These are phyloP conservation scores for Enteromius trimaculatus DNA, from an alignment of 2,797 vertebrate genomes.

Conservation along the genomic window DNA sequence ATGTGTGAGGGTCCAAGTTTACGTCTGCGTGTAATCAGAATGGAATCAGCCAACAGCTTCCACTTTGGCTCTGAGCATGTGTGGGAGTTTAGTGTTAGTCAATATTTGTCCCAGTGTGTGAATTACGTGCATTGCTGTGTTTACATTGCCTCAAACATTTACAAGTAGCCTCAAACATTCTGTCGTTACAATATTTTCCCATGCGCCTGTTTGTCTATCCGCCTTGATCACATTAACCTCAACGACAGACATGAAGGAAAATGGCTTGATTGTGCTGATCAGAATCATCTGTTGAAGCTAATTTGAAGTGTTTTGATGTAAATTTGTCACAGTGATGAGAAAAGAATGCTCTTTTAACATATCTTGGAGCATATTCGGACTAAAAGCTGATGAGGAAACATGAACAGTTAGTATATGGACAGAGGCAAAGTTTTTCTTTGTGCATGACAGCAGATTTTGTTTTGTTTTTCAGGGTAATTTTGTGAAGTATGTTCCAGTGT, in stretches of 20 bases:
- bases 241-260: conserved; percentile 34
- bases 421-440: conserved; percentile 13
- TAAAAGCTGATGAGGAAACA: conserved; percentile 18
- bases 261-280: conserved; percentile 41
- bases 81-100: conserved; percentile 45
- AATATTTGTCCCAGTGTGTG: conserved; percentile 34
- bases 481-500: background rate
- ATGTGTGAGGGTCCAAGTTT: conserved; percentile 1
- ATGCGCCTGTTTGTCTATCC: conserved; percentile 21
- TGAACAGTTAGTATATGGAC: background rate
- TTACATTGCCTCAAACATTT: conserved; percentile 49
- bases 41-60: conserved; percentile 25
- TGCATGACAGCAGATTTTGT: background rate
- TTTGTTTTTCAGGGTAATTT: conserved; percentile 20
- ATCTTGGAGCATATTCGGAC: conserved; percentile 33
- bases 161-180: conserved; percentile 40
- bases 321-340: conserved; percentile 24
- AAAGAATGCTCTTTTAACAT: conserved; percentile 20
- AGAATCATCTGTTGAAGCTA: conserved; percentile 27
- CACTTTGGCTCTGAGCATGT: conserved; percentile 29
- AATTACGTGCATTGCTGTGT: conserved; percentile 37
- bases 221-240: conserved; percentile 32
- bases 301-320: conserved; percentile 40
- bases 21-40: background rate
- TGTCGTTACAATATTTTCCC: conserved; percentile 50